Base-by-base conservation (phyloP, 2,888 invertebrate species). In the Tanypteryx hageni region DNA sequence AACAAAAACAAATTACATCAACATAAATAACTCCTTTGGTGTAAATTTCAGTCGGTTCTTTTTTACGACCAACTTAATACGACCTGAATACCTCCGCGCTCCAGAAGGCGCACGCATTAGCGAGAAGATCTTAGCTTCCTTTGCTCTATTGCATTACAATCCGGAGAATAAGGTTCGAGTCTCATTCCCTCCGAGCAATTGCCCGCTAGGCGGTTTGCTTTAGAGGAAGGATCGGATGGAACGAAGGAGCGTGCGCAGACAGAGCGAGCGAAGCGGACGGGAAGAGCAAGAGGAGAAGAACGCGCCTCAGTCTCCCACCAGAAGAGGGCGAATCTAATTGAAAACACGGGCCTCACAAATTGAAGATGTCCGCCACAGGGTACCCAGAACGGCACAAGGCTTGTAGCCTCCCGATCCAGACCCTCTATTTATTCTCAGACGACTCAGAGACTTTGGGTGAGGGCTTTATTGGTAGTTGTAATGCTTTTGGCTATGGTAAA, bases 351-450 rank as follows among this genome's bases (percentile, higher is more conserved):
- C 89, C 89, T 89, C 89, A 64, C 89, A 89, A 89, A 89, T 89
- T 89, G 89, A 89, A 89, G 89, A 89, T 68, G 89, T 89, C 89
- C 89, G 89, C 89, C 89, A 89, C 89, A 89, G 89, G 61, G 89
- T 44, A 85, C 85, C 85, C 68, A 61, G 59, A 31, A 86, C 61
- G 59, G 61, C 64, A 18, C 44, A 31, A 11, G 8, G 57, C 83
- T 56, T 14, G 56, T 44, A 27, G 86, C 61, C 27, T 89, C 89
- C 64, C 31, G 11, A 64, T 8, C 61, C 86, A 68, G 86, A 61
- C 61, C 86, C 31, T 14, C 89, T 89, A 89, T 89, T 89, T 89
- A 89, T 68, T 68, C 64, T 61, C 89, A 44, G 89, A 89, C 44
- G 64, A 44, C 64, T 89, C 61, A n/a, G 44, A 64, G 64, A 61